phyloP scores from a whole-genome alignment of 2,888 invertebrate species.

The Tiliacea aurago region DNA sequence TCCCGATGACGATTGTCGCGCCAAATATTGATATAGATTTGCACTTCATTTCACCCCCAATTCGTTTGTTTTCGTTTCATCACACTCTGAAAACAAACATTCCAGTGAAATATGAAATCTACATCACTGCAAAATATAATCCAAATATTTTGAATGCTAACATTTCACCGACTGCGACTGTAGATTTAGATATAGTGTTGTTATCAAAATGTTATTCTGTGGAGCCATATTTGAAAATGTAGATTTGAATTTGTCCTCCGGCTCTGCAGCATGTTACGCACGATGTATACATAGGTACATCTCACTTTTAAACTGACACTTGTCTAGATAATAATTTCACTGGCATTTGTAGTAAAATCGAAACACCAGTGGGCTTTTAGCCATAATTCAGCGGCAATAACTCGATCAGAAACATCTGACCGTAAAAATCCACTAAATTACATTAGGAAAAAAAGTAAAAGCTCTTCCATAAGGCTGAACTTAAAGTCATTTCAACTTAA shows the following conservation, averaged over 20 bases:
- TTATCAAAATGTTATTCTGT: conserved; percentile 57
- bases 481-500: conserved; percentile 67
- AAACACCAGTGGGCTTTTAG: conserved; percentile 20
- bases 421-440: conserved; percentile 56
- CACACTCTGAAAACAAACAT: conserved; percentile 55
- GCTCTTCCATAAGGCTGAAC: conserved; percentile 59
- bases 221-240: conserved; percentile 47
- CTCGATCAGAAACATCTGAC: conserved; percentile 48
- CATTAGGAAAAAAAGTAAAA: conserved; percentile 61
- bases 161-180: conserved; percentile 44
- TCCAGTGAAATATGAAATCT: conserved; percentile 45
- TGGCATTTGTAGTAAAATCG: conserved; percentile 10
- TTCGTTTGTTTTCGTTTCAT: conserved; percentile 59
- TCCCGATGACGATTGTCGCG: conserved; percentile 74
- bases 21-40: conserved; percentile 81
- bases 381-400: conserved; percentile 25
- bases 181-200: conserved; percentile 49
- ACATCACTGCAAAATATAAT: conserved; percentile 48
- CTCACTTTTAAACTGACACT: conserved; percentile 41
- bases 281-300: conserved; percentile 26
- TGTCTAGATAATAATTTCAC: conserved; percentile 40
- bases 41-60: conserved; percentile 62
- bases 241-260: conserved; percentile 44
- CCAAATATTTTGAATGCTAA: conserved; percentile 51
- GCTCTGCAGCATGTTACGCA: conserved; percentile 39